phyloP scores from a whole-genome alignment of 1,140 invertebrate genomes.

The Heliconius himera region DNA sequence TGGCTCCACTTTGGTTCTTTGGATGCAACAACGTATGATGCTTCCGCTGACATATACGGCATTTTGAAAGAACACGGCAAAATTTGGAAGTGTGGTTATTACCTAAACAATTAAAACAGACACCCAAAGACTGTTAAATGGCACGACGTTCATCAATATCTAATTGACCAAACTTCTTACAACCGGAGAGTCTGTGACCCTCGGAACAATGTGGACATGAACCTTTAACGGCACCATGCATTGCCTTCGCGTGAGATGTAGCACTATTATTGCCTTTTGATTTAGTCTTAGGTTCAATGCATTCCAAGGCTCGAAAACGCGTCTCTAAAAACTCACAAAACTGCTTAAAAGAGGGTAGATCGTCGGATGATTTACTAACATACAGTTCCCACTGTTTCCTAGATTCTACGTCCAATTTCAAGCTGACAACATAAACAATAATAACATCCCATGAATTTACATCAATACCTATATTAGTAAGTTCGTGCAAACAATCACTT shows the following conservation, averaged over 20 bases:
- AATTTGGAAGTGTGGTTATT: too few relatives aligned
- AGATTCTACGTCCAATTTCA: conserved; percentile 41
- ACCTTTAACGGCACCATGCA: conserved; percentile 8
- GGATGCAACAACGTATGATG: too few relatives aligned
- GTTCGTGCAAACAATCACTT: neutral
- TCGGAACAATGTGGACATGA: conserved; percentile 25
- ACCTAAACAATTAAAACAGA: too few relatives aligned
- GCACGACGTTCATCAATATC: neutral
- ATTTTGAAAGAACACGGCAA: too few relatives aligned
- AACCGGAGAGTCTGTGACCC: conserved; percentile 20
- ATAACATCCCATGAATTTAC: neutral
- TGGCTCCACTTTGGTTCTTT: too few relatives aligned
- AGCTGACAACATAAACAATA: conserved; percentile 36
- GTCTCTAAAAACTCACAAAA: conserved; percentile 31
- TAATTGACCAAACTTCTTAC: conserved; percentile 24
- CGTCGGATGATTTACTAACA: conserved; percentile 27
- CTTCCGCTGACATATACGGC: too few relatives aligned
- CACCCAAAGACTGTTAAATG: too few relatives aligned
- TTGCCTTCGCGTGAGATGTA: neutral
- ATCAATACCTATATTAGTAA: neutral
- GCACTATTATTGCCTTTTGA: neutral
- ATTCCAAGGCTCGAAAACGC: conserved; percentile 27
- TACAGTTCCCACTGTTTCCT: conserved; percentile 43
- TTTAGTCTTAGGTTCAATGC: neutral
- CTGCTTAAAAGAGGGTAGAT: conserved; percentile 33